Evolutionary conservation across 2,888 invertebrate genomes (phyloP).

Genomic region (Parnassius orleans): DNA sequence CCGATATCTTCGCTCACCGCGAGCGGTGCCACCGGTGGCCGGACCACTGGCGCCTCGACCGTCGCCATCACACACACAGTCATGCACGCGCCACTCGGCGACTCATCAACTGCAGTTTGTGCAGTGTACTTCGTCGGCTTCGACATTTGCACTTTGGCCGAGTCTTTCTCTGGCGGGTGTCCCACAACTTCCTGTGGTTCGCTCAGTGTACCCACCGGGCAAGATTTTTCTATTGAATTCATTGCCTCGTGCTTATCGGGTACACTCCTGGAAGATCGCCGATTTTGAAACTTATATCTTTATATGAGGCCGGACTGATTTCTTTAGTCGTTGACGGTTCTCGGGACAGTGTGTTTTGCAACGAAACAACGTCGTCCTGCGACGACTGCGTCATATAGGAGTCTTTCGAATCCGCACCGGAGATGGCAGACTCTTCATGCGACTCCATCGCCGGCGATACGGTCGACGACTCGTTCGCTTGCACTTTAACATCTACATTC

Average conservation of each 20-base stretch:
- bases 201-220: conserved; percentile 28
- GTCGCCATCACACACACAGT: conserved; percentile 9
- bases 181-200: conserved; percentile 28
- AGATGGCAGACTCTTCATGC: conserved; percentile 40
- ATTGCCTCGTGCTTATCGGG: conserved; percentile 31
- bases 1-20: conserved; percentile 86
- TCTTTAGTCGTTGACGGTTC: conserved; percentile 55
- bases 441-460: conserved; percentile 38
- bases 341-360: conserved; percentile 43
- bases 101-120: conserved; percentile 32
- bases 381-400: conserved; percentile 45
- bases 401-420: conserved; percentile 42
- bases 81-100: conserved; percentile 65
- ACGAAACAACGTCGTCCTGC: conserved; percentile 44
- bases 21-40: conserved; percentile 81
- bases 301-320: conserved; percentile 49
- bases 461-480: conserved; percentile 30
- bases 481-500: conserved; percentile 40
- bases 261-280: conserved; percentile 45
- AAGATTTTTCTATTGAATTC: conserved; percentile 14
- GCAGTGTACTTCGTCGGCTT: conserved; percentile 61
- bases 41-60: conserved; percentile 31
- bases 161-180: conserved; percentile 33
- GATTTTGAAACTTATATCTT: conserved; percentile 45
- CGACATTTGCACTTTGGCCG: conserved; percentile 70